Percentiles rank a stretch among this genome's conserved stretches.
Evolutionary conservation across 2,888 invertebrate genomes (phyloP).

Genomic region (Heteropelma amictum): DNA sequence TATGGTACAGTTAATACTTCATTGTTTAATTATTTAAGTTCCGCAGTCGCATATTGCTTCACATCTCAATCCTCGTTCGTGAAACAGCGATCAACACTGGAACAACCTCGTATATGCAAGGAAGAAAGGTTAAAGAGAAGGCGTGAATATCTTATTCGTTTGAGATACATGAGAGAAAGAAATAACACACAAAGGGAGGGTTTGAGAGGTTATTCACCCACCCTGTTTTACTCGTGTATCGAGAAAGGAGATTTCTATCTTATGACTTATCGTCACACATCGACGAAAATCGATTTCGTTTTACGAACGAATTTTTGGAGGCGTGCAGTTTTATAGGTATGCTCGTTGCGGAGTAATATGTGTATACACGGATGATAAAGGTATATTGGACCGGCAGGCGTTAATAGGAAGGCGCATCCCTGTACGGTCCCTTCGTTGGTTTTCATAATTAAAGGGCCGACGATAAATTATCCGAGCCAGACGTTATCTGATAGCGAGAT

Average conservation of each 20-base stretch:
- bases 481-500: slow-evolving; percentile 56
- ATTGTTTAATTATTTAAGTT: too few species aligned
- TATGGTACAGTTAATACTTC: too few species aligned
- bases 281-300: slow-evolving; percentile 39
- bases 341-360: too few species aligned
- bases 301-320: slow-evolving; percentile 24
- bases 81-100: too few species aligned
- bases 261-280: slow-evolving; percentile 36
- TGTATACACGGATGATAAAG: neutral
- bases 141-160: too few species aligned
- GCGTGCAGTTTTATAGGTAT: slow-evolving; percentile 15
- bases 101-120: too few species aligned
- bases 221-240: slow-evolving; percentile 17
- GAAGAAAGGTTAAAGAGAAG: too few species aligned
- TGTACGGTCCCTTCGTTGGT: slow-evolving; percentile 54
- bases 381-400: slow-evolving; percentile 42
- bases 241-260: slow-evolving; percentile 6
- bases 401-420: slow-evolving; percentile 52
- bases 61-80: too few species aligned
- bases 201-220: neutral
- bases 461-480: slow-evolving; percentile 53
- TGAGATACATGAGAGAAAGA: too few species aligned
- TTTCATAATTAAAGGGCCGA: slow-evolving; percentile 57
- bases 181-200: neutral
- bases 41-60: too few species aligned